Conservation (phyloP, 2,888 invertebrate species). For the Andrena haemorrhoa region DNA sequence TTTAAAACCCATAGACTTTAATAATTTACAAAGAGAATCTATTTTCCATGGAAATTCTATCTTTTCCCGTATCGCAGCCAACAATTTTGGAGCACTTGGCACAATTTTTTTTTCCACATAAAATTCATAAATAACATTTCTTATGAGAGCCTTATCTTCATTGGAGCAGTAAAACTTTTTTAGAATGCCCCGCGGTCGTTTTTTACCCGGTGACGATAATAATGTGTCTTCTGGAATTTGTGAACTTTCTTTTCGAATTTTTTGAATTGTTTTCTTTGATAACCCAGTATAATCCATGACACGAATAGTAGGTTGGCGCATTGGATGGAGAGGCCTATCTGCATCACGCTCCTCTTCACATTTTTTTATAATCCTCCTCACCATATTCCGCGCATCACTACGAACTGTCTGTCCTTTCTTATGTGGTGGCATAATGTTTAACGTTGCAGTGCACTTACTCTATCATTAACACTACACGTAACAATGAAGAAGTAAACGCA, state of each 20-base stretch:
- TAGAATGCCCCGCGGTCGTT: not conserved
- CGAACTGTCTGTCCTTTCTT: constrained; percentile 2
- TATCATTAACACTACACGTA: no score
- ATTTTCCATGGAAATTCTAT: not conserved
- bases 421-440: no score
- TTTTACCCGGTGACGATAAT: not conserved
- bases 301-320: not conserved
- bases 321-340: not conserved
- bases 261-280: not conserved
- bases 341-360: not conserved
- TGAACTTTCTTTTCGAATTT: not conserved
- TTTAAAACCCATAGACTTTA: no score
- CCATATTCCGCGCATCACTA: constrained; percentile 13
- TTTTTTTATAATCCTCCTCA: not conserved
- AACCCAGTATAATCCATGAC: not conserved
- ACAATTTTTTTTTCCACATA: not conserved
- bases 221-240: not conserved
- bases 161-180: not conserved
- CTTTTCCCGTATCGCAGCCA: no score
- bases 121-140: not conserved
- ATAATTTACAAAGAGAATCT: not conserved
- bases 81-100: not conserved
- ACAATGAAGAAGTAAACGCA: no score
- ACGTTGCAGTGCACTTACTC: no score
- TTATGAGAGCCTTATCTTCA: not conserved